Conservation (phyloP, 2,113 vertebrate genomes). For the Ploceus nigricollis region DNA sequence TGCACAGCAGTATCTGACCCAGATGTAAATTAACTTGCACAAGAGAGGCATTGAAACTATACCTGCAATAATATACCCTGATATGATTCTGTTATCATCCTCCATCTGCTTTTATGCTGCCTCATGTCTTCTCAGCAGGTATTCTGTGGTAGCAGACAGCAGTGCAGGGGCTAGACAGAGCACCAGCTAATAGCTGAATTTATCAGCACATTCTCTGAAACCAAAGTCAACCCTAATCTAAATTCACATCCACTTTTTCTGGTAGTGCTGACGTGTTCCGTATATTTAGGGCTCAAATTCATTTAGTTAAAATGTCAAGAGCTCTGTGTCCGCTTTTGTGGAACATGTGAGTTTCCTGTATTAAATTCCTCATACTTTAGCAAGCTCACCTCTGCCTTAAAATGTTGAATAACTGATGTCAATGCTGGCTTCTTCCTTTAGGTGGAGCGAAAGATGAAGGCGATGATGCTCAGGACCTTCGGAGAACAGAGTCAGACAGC, state of each 20-base stretch:
- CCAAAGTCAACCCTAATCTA: background rate
- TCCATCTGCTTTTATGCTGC: constrained; percentile 19
- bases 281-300: background rate
- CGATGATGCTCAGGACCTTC: constrained; percentile 85
- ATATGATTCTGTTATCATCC: background rate
- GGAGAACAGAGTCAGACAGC: constrained; percentile 93
- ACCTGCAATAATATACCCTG: background rate
- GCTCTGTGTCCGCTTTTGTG: background rate
- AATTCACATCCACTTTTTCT: background rate
- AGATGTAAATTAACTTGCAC: constrained; percentile 16
- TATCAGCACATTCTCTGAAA: background rate
- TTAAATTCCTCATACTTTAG: background rate
- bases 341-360: background rate
- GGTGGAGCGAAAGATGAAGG: constrained; percentile 87
- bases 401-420: background rate
- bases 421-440: constrained; percentile 48
- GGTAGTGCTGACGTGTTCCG: background rate
- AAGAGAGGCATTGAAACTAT: constrained; percentile 5
- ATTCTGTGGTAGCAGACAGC: background rate
- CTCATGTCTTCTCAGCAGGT: constrained; percentile 11
- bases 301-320: background rate
- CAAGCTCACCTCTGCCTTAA: background rate
- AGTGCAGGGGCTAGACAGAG: background rate
- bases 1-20: background rate
- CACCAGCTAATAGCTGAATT: background rate